Base-by-base conservation (phyloP, 2,888 invertebrate genomes). In the Dynastes grantii region DNA sequence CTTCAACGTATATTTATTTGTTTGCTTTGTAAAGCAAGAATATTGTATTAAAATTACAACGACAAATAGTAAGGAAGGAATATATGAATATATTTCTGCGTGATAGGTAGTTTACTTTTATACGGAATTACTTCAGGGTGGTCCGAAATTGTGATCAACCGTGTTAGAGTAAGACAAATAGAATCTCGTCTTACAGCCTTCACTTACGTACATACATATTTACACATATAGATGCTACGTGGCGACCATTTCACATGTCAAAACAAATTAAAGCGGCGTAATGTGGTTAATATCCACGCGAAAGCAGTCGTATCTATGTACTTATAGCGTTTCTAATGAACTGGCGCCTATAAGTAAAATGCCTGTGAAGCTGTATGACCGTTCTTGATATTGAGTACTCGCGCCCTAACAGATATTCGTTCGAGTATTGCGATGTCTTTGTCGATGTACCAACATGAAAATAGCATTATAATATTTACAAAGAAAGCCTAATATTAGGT, bases 291-390 rank as follows among this genome's bases (percentile, higher is more conserved):
- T 53, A 29, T 53, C 70, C 29, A 53, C 70, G 53, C n/a, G 70
- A 70, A 70, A 51, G 32, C 32, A 32, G 53, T 53, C 16, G 27
- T 49, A 51, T 70, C 65, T 45, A 67, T 45, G 11, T 67, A 67
- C 67, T 45, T 45, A 49, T 45, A 22, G 67, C 45, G 45, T 45
- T 67, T 79, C 80, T 81, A 81, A 81, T 81, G 81, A 81, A 81
- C 81, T 81, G 81, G 81, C 81, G 81, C 81, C 81, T 81, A 70
- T 32, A 45, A 22, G 16, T 27, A 67, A 61, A 76, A 77, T 76
- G 58, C 13, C 40, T 67, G 63, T 16, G 65, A 65, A 63, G 29
- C 40, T 73, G 55, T 55, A 16, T 29, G 61, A 37, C 32, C 45
- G 32, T 40, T 32, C n/a, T 16, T 73, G 58, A 75, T 40, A 37